Conservation (phyloP, 2,113 vertebrate species). For the Petrocephalus microphthalmus region DNA sequence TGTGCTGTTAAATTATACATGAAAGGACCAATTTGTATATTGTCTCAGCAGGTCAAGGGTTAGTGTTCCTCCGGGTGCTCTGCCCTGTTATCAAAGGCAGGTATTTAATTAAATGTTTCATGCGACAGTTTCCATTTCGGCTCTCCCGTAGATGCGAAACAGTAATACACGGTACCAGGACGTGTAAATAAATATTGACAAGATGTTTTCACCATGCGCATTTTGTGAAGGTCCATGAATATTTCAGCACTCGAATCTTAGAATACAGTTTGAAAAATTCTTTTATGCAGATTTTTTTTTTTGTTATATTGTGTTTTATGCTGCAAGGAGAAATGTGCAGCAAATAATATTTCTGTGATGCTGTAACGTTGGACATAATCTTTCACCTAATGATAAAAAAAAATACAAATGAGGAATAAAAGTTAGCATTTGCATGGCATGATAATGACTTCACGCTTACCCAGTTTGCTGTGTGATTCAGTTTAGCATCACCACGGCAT, state of each 20-base stretch:
- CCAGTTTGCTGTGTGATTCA: background rate
- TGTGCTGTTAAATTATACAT: slow-evolving; percentile 2
- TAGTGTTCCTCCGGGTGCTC: background rate
- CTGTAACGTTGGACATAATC: background rate
- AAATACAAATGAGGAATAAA: background rate
- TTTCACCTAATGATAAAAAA: background rate
- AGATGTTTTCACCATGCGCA: background rate
- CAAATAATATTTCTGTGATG: background rate
- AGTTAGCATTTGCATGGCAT: background rate
- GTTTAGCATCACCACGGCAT: background rate
- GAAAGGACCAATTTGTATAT: background rate
- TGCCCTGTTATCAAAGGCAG: background rate
- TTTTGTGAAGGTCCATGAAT: slow-evolving; percentile 2
- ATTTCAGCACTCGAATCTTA: background rate
- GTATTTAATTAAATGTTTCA: background rate
- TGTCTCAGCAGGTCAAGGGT: slow-evolving; percentile 1
- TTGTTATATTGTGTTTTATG: background rate
- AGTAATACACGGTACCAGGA: background rate
- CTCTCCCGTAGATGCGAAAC: background rate
- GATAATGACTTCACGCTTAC: background rate
- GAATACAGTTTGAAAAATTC: background rate
- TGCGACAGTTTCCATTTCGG: background rate
- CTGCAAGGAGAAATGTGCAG: background rate
- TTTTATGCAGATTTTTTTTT: background rate
- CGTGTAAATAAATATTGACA: slow-evolving; percentile 11